These are phyloP conservation scores for Notarius quadriscutis DNA, from an alignment of 2,113 vertebrate genomes.

Conservation along the genomic window DNA sequence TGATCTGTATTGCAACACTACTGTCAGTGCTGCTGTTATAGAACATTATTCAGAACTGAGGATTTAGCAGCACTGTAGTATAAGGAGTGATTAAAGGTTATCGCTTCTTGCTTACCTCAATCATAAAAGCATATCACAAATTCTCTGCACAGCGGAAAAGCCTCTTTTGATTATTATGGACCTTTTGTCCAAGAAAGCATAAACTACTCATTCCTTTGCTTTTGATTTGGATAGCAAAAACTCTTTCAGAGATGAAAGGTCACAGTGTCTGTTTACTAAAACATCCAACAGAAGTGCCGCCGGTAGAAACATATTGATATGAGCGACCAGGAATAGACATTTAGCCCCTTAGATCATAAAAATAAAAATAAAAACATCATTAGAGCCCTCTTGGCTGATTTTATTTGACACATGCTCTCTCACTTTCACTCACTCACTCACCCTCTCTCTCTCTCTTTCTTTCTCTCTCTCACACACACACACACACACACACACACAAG, in stretches of 20 bases:
- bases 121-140: not conserved
- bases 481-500: conserved; percentile 8
- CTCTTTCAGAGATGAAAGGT: conserved; percentile 42
- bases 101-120: too few species aligned
- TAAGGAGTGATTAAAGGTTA: not conserved
- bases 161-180: not conserved
- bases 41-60: not conserved
- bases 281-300: conserved; percentile 43
- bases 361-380: conserved; percentile 58
- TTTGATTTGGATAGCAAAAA: conserved; percentile 9
- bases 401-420: conserved; percentile 55
- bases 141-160: not conserved
- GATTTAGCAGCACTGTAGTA: not conserved
- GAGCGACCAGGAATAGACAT: conserved; percentile 64
- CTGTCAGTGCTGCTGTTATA: not conserved
- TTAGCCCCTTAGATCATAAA: conserved; percentile 60
- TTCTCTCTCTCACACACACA: conserved; percentile 2
- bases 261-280: conserved; percentile 40
- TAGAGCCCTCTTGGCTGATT: conserved; percentile 59
- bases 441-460: too few species aligned
- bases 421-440: not conserved
- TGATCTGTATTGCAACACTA: not conserved
- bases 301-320: conserved; percentile 60
- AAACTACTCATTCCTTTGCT: conserved; percentile 16
- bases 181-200: conserved; percentile 9